A percentile compares a stretch with the other conserved stretches of the same genome.
phyloP scores from a whole-genome alignment of 2,888 invertebrate genomes.

The Bugula neritina region DNA sequence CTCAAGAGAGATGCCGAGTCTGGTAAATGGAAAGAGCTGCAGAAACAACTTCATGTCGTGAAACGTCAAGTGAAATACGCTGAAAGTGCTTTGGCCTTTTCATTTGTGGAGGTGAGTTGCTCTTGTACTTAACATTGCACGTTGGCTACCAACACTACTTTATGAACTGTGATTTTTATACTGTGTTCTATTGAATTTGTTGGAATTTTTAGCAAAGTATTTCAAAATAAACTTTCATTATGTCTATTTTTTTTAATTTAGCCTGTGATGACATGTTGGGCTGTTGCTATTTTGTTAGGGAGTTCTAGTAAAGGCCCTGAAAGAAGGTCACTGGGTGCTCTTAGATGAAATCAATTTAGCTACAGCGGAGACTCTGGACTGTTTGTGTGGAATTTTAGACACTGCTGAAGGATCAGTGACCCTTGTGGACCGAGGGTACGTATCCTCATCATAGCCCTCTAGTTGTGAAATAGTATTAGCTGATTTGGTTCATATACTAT shows the following conservation, averaged over 20 bases:
- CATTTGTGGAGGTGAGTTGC: slow-evolving; percentile 69
- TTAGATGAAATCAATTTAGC: slow-evolving; percentile 98
- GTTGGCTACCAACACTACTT: no score
- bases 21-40: slow-evolving; percentile 63
- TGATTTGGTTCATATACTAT: no score
- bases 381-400: slow-evolving; percentile 83
- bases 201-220: no score
- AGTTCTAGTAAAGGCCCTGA: slow-evolving; percentile 79
- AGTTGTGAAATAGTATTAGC: no score
- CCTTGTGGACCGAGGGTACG: slow-evolving; percentile 74
- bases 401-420: slow-evolving; percentile 72
- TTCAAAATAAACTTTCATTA: no score
- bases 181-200: no score
- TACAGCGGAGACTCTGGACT: slow-evolving; percentile 89
- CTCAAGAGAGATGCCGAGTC: slow-evolving; percentile 46
- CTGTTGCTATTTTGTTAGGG: no score
- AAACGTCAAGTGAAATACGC: slow-evolving; percentile 65
- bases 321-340: slow-evolving; percentile 85
- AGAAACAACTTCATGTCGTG: slow-evolving; percentile 66
- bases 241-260: no score
- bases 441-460: slow-evolving; percentile 24
- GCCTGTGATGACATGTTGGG: no score
- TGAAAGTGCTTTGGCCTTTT: slow-evolving; percentile 72
- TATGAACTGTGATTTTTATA: no score
- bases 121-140: background rate